Conservation (phyloP, 2,113 vertebrate genomes). For the Oenanthe oenanthe region DNA sequence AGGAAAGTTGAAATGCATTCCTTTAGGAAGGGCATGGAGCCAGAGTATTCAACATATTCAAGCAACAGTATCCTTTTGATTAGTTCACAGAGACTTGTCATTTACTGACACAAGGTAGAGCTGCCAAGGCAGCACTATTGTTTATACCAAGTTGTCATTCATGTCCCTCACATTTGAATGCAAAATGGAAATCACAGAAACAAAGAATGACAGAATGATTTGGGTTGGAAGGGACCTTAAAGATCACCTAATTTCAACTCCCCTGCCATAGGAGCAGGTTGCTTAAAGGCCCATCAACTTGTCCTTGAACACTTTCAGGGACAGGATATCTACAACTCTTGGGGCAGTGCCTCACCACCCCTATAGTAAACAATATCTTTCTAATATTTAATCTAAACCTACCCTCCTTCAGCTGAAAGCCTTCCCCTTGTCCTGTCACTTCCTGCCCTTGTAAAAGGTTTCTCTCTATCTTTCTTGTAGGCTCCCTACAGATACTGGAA, state of each 20-base stretch:
- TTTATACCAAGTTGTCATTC: background rate
- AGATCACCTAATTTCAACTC: background rate
- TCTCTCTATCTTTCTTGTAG: background rate
- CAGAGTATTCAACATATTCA: background rate
- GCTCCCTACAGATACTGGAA: background rate
- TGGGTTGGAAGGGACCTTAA: background rate
- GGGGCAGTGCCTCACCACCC: background rate
- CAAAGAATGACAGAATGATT: background rate
- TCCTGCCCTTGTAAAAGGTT: background rate
- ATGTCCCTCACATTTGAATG: background rate
- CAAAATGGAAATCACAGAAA: background rate
- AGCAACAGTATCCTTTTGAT: background rate
- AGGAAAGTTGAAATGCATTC: background rate
- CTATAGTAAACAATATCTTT: background rate
- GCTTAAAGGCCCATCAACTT: background rate
- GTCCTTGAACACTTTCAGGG: background rate
- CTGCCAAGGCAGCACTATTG: background rate
- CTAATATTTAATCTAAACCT: background rate
- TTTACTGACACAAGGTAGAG: background rate
- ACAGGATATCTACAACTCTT: background rate
- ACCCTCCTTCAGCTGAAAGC: background rate
- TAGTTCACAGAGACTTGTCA: background rate
- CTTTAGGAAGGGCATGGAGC: background rate
- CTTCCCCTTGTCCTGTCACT: background rate
- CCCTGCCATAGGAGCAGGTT: background rate